Evolutionary conservation across 1,140 invertebrate genomes (phyloP), one percentile per base, ranked within the genome.

Genomic region (Bilobella aurantiaca): DNA sequence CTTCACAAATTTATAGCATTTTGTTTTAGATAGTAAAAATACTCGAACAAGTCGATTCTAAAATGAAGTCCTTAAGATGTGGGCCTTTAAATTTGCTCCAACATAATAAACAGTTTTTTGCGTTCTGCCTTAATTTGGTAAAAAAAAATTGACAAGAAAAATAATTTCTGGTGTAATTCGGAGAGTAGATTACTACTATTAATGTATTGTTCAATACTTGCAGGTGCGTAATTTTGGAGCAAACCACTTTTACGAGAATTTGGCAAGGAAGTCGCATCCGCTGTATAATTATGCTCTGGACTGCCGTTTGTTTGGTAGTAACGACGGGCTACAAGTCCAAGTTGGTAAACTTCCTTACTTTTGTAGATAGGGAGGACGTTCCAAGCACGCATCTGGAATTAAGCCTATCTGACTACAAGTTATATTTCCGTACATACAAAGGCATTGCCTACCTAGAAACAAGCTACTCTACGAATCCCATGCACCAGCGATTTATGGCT

Each of bases 341-440:
- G n/a, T 57, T 57, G 53, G 21, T 57, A 12, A 23, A 21, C n/a
- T 57, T 57, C 21, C 53, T 57, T 28, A 57, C 53, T 12, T 57
- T 57, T 57, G 8, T 57, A 8, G 53, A 57, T 23, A 57, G 53
- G 23, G 53, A 57, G 5, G 53, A 57, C n/a, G 23, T 57, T 57
- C 53, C 53, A 5, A 57, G 23, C 5, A 57, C 53, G 5, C 53
- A 57, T 57, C 23, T 21, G 5, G 53, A 57, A 57, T 23, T 57
- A 12, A 57, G 5, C 53, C 23, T 57, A 57, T 57, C 53, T 23
- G 27, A 57, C 53, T 57, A 23, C 27, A 57, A 57, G 23, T 28
- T 57, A 14, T 28, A 12, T 14, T 57, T 57, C 53, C 5, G 53
- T 8, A 23, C 5, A 12, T 57, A 57, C 53, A 28, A 28, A 12